Conservation (phyloP, 2,113 vertebrate genomes). For the Zosterops borbonicus region DNA sequence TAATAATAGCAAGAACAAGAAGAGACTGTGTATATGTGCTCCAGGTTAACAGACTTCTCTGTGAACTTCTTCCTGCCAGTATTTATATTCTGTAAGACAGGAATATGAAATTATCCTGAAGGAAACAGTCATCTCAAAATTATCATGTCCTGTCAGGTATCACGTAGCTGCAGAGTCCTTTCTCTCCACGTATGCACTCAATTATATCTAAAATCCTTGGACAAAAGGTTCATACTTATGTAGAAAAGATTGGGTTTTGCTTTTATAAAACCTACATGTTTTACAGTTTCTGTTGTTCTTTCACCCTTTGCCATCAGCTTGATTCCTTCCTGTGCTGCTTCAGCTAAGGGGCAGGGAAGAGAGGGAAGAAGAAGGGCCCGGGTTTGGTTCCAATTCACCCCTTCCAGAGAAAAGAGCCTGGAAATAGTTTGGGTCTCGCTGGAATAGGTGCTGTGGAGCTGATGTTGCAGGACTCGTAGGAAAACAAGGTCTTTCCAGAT, state of each 20-base stretch:
- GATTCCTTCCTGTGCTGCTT: not conserved
- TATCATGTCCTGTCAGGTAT: not conserved
- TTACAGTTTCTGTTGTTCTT: not conserved
- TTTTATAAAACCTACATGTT: not conserved
- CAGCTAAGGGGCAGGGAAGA: not conserved
- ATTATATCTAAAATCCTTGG: not conserved
- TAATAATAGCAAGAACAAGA: not conserved
- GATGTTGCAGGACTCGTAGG: not conserved
- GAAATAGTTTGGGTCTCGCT: not conserved
- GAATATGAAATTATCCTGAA: not conserved
- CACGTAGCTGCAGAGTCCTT: not conserved
- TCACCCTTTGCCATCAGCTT: not conserved
- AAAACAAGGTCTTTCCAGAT: not conserved
- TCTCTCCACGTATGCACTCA: not conserved
- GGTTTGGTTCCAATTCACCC: not conserved
- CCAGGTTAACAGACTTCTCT: not conserved
- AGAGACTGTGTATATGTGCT: not conserved
- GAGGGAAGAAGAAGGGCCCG: not conserved
- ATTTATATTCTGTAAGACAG: not conserved
- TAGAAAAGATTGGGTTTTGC: not conserved
- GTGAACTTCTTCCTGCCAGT: not conserved
- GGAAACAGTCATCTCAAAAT: not conserved
- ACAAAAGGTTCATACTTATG: not conserved
- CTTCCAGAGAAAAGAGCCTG: slow-evolving; percentile 9
- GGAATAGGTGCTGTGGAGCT: not conserved